Percentiles rank a stretch among this genome's conserved stretches.
phyloP scores from a whole-genome alignment of 2,888 invertebrate genomes.

The Unio pictorum region DNA sequence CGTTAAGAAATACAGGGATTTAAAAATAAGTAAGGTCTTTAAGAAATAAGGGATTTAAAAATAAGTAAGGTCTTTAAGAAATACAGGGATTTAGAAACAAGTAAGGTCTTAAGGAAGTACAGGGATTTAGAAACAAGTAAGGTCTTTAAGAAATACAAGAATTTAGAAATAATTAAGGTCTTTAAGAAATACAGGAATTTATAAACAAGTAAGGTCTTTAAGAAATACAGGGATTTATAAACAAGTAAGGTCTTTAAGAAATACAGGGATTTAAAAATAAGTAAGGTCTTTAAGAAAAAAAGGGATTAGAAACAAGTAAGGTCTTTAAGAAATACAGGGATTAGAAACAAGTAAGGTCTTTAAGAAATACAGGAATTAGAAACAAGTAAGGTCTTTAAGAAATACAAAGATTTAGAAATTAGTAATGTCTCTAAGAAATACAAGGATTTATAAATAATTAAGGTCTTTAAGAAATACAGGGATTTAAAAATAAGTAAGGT shows the following conservation, averaged over 20 bases:
- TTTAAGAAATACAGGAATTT: too few relatives aligned
- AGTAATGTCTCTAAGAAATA: too few relatives aligned
- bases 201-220: constrained; percentile 74
- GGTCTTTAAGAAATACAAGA: constrained; percentile 82
- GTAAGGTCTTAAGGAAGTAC: constrained; percentile 75
- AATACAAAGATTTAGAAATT: constrained; percentile 78
- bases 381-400: constrained; percentile 74
- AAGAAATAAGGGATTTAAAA: constrained; percentile 81
- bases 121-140: neutral
- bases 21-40: neutral
- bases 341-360: too few relatives aligned
- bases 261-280: too few relatives aligned
- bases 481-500: neutral
- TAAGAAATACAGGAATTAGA: too few relatives aligned
- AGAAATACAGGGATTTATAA: too few relatives aligned
- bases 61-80: too few relatives aligned
- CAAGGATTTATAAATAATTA: constrained; percentile 55
- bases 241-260: too few relatives aligned
- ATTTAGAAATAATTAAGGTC: constrained; percentile 33
- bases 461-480: constrained; percentile 73
- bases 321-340: too few relatives aligned
- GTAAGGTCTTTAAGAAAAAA: too few relatives aligned
- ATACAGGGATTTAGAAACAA: too few relatives aligned
- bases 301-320: too few relatives aligned
- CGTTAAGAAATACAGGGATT: neutral